Percentiles rank a stretch among this genome's conserved stretches.
phyloP scores from a whole-genome alignment of 2,797 vertebrate species.

The Tinamus major region DNA sequence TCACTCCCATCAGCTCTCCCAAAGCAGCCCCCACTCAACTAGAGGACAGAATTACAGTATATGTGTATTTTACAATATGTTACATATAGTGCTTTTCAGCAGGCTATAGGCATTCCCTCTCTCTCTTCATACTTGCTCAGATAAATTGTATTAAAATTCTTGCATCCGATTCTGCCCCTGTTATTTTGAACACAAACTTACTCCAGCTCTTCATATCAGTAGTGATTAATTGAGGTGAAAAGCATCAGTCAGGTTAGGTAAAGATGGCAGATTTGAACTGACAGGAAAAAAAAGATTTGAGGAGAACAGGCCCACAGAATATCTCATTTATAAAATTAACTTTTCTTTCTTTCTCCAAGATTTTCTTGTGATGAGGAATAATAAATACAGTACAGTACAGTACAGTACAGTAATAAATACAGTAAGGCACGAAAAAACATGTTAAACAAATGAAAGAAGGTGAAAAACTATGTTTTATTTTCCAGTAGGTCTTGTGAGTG shows the following conservation, averaged over 20 bases:
- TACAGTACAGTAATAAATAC: background rate
- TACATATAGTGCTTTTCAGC: background rate
- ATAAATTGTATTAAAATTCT: background rate
- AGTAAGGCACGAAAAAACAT: background rate
- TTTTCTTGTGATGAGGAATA: background rate
- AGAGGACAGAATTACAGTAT: background rate
- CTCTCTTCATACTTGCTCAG: background rate
- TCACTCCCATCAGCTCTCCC: background rate
- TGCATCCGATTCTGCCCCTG: background rate
- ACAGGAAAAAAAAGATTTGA: background rate
- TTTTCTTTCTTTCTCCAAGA: background rate
- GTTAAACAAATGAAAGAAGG: background rate
- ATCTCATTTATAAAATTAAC: background rate
- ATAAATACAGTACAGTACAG: background rate
- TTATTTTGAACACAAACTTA: background rate
- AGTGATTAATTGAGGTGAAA: background rate
- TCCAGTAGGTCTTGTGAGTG: slow-evolving; percentile 33
- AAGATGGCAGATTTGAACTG: background rate
- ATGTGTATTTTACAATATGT: background rate
- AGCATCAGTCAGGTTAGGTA: background rate
- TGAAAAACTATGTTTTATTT: slow-evolving; percentile 5
- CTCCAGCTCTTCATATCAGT: background rate
- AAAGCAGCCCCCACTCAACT: background rate
- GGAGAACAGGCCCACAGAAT: background rate
- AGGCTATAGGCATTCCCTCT: background rate